Evolutionary conservation across 1,140 invertebrate genomes (phyloP).

Genomic region (Drosophila nannoptera): DNA sequence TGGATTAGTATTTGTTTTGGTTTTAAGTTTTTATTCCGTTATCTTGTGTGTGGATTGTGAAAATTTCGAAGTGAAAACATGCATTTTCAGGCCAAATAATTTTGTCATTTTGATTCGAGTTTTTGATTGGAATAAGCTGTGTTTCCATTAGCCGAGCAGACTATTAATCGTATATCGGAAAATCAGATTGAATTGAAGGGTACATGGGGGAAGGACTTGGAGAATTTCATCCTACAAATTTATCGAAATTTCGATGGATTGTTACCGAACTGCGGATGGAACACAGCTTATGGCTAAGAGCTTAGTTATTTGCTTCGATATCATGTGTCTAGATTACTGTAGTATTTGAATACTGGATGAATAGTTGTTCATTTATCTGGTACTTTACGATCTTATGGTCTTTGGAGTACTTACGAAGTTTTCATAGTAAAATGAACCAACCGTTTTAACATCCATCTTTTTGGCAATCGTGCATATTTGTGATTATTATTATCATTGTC

Average conservation of each 20-base stretch:
- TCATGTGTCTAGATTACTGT: conserved; percentile 11
- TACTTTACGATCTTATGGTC: conserved; percentile 27
- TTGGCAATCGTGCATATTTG: conserved; percentile 60
- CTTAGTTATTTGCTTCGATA: conserved; percentile 7
- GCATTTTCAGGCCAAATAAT: neutral
- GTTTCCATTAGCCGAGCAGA: neutral
- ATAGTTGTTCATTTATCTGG: conserved; percentile 29
- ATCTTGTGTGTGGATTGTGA: conserved; percentile 11
- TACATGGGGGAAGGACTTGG: too few relatives aligned
- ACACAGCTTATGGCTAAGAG: conserved; percentile 2
- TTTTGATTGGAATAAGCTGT: conserved; percentile 5
- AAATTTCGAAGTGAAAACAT: conserved; percentile 20
- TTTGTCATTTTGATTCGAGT: neutral
- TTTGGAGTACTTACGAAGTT: conserved; percentile 90
- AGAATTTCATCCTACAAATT: too few relatives aligned
- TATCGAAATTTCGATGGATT: too few relatives aligned
- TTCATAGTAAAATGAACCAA: conserved; percentile 95
- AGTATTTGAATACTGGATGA: conserved; percentile 21
- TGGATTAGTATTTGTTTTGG: conserved; percentile 1
- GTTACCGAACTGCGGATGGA: neutral
- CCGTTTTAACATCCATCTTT: conserved; percentile 95
- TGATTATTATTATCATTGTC: conserved; percentile 38
- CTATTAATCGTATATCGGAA: neutral
- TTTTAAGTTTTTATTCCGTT: conserved; percentile 12
- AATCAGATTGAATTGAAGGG: neutral